Evolutionary conservation across 2,797 vertebrate genomes (phyloP), one percentile per base, ranked within the genome.

Genomic region (Borostomias antarcticus): DNA sequence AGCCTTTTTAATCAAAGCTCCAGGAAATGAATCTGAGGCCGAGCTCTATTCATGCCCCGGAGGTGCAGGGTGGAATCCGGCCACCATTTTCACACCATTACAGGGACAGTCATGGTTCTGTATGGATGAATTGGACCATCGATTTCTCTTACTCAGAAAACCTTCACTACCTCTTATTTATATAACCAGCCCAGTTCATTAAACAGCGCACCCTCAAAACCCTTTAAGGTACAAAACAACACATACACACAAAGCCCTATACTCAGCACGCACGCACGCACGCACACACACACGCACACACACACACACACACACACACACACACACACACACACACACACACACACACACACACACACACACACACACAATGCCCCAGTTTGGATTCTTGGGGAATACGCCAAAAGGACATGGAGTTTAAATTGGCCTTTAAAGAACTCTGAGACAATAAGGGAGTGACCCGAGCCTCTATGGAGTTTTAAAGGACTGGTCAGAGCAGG

Each of bases 11-110:
- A 89, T 86, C 84, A 82, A 87, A 88, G 84, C 80, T 82, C 60
- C 54, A 80, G 75, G 76, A 88, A 85, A 87, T 85, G 79, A 88
- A 87, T 87, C 60, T 26, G 69, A 78, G 80, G 76, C 72, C 77
- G 75, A 82, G 74, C 86, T 85, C 76, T 79, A 82, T 81, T 82
- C 78, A 63, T 37, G 70, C 86, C 89, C 85, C 25, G 53, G 70
- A 82, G 88, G 81, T 82, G 82, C 60, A 11, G 79, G 81, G 79
- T 70, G 71, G 66, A 81, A 85, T 82, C 80, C 80, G 81, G 73
- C 82, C 80, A 80, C 82, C 80, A 83, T 89, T 88, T 88, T 82
- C 83, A 88, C 82, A 82, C 86, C 76, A 85, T 87, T 86, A 87
- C 77, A 78, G 76, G 80, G 83, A 82, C 81, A 84, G 88, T 87